These are phyloP conservation scores for Apodemia mormo DNA, from an alignment of 2,888 invertebrate genomes.

Conservation along the genomic window DNA sequence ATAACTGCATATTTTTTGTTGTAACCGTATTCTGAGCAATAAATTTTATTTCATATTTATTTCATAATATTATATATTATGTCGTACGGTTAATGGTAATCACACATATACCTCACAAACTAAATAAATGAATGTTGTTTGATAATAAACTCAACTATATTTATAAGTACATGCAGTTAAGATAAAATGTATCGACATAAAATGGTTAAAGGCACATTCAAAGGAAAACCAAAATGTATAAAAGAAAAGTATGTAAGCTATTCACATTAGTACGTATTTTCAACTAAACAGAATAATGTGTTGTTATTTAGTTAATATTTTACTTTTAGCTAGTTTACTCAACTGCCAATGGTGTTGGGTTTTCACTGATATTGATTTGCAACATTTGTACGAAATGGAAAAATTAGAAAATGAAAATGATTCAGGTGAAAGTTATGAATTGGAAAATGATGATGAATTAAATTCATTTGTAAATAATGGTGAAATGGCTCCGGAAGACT, in stretches of 20 bases:
- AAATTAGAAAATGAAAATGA: not conserved
- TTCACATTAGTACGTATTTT: not conserved
- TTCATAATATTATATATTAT: not conserved
- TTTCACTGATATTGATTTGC: slow-evolving; percentile 41
- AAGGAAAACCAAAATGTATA: slow-evolving; percentile 27
- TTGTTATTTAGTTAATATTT: slow-evolving; percentile 24
- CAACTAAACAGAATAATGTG: slow-evolving; percentile 27
- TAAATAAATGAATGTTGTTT: not conserved
- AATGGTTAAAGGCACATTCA: slow-evolving; percentile 26
- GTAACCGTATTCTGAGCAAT: no score
- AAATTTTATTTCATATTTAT: no score
- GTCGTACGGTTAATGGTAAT: not conserved
- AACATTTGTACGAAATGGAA: slow-evolving; percentile 24
- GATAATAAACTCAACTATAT: not conserved
- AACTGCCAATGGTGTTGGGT: slow-evolving; percentile 41
- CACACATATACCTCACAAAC: not conserved
- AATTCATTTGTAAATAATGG: slow-evolving; percentile 24
- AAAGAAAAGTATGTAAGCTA: slow-evolving; percentile 26
- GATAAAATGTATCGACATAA: slow-evolving; percentile 3
- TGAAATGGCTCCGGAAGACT: slow-evolving; percentile 31
- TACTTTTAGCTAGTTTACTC: slow-evolving; percentile 26
- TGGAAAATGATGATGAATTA: slow-evolving; percentile 26
- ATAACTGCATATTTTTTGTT: no score
- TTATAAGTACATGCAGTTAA: not conserved
- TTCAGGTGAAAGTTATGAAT: not conserved